Evolutionary conservation across 30 jellyfish, hydroid and myxozoan species (phyloP).

Genomic region (Aurelia aurita complex sp. Pacific): DNA sequence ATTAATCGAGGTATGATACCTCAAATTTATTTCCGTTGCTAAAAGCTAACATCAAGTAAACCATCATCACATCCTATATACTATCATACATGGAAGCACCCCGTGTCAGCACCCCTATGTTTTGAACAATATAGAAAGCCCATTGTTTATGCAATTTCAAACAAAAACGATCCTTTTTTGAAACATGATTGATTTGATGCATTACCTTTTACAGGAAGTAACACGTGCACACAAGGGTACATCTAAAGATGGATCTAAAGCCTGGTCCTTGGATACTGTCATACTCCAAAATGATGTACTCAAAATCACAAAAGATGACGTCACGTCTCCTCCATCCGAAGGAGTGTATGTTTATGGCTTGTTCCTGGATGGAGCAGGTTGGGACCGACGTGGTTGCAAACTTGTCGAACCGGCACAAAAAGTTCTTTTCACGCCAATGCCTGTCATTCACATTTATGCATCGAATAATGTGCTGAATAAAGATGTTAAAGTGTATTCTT

Average conservation of each 20-base stretch:
- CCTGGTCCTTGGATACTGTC: constrained; percentile 87
- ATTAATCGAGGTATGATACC: no score
- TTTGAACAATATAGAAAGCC: no score
- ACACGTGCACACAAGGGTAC: constrained; percentile 91
- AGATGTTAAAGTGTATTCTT: constrained; percentile 59
- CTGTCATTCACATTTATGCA: constrained; percentile 81
- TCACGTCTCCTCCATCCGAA: constrained; percentile 79
- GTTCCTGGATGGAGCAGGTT: constrained; percentile 88
- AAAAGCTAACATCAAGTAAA: no score
- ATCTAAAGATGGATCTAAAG: constrained; percentile 45
- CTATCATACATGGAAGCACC: no score
- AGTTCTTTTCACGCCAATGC: constrained; percentile 89
- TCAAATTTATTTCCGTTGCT: no score
- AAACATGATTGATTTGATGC: no score
- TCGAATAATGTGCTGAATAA: constrained; percentile 36
- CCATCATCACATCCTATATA: no score
- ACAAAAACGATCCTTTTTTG: no score
- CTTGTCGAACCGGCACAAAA: constrained; percentile 80
- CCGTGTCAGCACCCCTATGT: no score
- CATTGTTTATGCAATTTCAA: no score
- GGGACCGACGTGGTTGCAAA: constrained; percentile 89
- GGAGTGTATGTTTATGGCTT: constrained; percentile 90
- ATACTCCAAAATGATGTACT: constrained; percentile 79
- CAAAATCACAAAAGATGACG: constrained; percentile 72
- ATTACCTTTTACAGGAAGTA: constrained; percentile 53